These are phyloP conservation scores for Ptychodera flava DNA, from an alignment of 35 echinoderm and acorn worm genomes.

Conservation along the genomic window DNA sequence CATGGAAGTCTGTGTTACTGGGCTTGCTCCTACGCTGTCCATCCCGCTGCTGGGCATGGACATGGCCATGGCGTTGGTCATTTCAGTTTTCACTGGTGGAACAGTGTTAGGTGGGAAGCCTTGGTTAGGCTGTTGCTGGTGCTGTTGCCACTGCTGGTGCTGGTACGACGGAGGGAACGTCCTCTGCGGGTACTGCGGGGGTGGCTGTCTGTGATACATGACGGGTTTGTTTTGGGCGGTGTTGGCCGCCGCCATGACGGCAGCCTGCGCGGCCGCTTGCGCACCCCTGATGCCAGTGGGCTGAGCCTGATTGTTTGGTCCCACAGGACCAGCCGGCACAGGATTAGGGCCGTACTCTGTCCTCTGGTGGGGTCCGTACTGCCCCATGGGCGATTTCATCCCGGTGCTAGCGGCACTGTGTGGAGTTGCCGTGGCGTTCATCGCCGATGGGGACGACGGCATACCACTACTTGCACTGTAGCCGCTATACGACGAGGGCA, in stretches of 20 bases:
- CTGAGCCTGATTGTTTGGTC: neutral
- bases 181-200: constrained; percentile 32
- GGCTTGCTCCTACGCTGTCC: neutral
- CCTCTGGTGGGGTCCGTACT: neutral
- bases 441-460: neutral
- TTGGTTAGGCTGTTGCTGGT: neutral
- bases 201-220: constrained; percentile 9
- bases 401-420: neutral
- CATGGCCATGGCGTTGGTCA: constrained; percentile 25
- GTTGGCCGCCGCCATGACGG: constrained; percentile 65
- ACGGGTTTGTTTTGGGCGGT: constrained; percentile 22
- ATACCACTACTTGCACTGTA: neutral
- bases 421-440: neutral
- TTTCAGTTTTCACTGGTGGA: constrained; percentile 19
- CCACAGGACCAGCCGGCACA: constrained; percentile 3
- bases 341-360: neutral
- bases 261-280: constrained; percentile 63
- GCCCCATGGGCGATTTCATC: neutral
- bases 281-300: constrained; percentile 27
- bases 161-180: constrained; percentile 9
- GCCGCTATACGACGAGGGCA: neutral
- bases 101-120: constrained; percentile 10
- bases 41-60: neutral
- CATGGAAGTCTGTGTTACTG: neutral
- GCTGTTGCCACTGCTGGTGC: constrained; percentile 32